Evolutionary conservation across 2,797 vertebrate genomes (phyloP).

Genomic region (Argentina silus): DNA sequence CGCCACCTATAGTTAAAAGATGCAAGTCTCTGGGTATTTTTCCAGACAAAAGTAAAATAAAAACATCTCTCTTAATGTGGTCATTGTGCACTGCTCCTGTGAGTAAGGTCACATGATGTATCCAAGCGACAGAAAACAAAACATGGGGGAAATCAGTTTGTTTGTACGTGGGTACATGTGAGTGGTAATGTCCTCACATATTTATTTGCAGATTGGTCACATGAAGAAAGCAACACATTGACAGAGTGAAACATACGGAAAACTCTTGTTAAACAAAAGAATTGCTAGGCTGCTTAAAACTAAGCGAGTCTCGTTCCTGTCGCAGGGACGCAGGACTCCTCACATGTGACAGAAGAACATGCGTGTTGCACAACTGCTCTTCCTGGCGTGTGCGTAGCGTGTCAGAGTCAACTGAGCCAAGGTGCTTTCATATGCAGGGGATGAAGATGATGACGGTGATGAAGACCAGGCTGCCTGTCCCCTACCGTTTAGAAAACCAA

Average conservation of each 20-base stretch:
- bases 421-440: constrained; percentile 71
- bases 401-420: constrained; percentile 61
- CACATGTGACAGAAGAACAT: constrained; percentile 42
- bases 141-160: constrained; percentile 39
- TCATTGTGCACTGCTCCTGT: not conserved
- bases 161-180: constrained; percentile 56
- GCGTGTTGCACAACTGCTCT: constrained; percentile 45
- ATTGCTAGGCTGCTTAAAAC: constrained; percentile 24
- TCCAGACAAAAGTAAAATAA: not conserved
- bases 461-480: constrained; percentile 19
- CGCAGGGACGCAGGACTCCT: constrained; percentile 44
- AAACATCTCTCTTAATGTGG: not conserved
- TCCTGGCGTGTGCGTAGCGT: constrained; percentile 66
- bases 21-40: not conserved
- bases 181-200: constrained; percentile 64
- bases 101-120: not conserved
- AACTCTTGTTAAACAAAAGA: constrained; percentile 56
- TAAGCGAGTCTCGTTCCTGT: constrained; percentile 53
- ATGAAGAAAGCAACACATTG: constrained; percentile 58
- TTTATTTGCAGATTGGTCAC: constrained; percentile 79
- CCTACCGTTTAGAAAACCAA: constrained; percentile 38
- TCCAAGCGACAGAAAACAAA: constrained; percentile 39
- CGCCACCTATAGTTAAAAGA: not conserved
- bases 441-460: constrained; percentile 23
- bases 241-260: constrained; percentile 54